These are phyloP conservation scores for Reticulitermes lucifugus DNA, from an alignment of 2,888 invertebrate genomes.

Conservation along the genomic window DNA sequence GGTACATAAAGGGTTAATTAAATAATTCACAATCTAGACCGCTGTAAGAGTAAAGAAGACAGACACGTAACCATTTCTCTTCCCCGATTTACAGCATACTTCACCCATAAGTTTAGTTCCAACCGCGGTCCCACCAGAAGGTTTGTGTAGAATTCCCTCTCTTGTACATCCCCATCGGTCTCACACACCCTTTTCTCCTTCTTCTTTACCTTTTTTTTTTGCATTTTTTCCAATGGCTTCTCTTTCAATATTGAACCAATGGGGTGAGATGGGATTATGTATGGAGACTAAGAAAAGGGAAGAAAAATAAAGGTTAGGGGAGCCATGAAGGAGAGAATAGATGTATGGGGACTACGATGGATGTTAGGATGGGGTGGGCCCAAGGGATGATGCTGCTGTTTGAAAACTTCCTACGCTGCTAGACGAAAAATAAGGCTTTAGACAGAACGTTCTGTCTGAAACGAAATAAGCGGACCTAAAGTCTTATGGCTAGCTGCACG, in stretches of 20 bases:
- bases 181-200: background rate
- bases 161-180: background rate
- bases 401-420: slow-evolving; percentile 4
- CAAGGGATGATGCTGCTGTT: slow-evolving; percentile 6
- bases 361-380: slow-evolving; percentile 11
- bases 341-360: slow-evolving; percentile 32
- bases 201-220: background rate
- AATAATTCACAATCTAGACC: slow-evolving; percentile 15
- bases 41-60: slow-evolving; percentile 9
- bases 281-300: background rate
- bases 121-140: background rate
- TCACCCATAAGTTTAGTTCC: background rate
- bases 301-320: slow-evolving; percentile 36
- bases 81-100: slow-evolving; percentile 13
- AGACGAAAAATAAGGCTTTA: background rate
- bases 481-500: no score
- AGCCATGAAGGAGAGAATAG: slow-evolving; percentile 33
- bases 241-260: slow-evolving; percentile 44
- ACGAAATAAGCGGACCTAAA: no score
- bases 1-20: slow-evolving; percentile 21
- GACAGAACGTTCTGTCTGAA: background rate
- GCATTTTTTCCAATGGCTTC: slow-evolving; percentile 17
- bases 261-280: slow-evolving; percentile 31
- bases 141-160: background rate
- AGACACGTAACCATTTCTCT: background rate